Evolutionary conservation across 2,797 vertebrate species (phyloP), one percentile per base, ranked within the genome.

Genomic region (Propithecus perrieri): DNA sequence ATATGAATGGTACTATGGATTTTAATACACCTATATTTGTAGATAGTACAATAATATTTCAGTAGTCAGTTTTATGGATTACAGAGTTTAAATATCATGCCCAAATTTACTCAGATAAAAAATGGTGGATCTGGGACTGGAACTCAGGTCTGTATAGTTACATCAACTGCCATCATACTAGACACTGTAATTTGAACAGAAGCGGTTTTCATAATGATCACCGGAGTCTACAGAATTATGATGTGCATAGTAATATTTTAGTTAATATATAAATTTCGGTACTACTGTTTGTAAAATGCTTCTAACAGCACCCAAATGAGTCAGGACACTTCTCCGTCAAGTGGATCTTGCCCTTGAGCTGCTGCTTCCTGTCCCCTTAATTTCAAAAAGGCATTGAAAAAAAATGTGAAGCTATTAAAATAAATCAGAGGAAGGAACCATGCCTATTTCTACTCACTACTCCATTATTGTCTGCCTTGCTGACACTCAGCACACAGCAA

Each of bases 371-470:
- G 5, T 33, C 59, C 8, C 30, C 11, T 85, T 75, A 24, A 43
- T 75, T 69, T 43, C 33, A 94, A 93, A 88, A 9, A 76, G 10
- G 4, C 30, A 30, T 46, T 92, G 63, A 67, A 86, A 55, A n/a
- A 65, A 97, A 91, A 86, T 71, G 12, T 83, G 3, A 91, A 88
- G 53, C 79, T 79, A 38, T 38, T 79, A 84, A 79, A 84, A 63
- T 57, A 69, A 18, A 2, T 83, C 35, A 65, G 46, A 71, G 14
- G 43, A 0, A 81, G 24, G 11, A 83, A 26, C 20, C 5, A 78
- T 86, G 53, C 30, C 53, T 22, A 5, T 53, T 33, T 41, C 8
- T 41, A 35, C 72, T 24, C 28, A 43, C 53, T 33, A 4, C 30
- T 38, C n/a, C 13, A 63, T 55, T 76, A 69, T 10, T 11, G 22